phyloP scores from a whole-genome alignment of 2,113 vertebrate genomes.

The Callipepla californica region DNA sequence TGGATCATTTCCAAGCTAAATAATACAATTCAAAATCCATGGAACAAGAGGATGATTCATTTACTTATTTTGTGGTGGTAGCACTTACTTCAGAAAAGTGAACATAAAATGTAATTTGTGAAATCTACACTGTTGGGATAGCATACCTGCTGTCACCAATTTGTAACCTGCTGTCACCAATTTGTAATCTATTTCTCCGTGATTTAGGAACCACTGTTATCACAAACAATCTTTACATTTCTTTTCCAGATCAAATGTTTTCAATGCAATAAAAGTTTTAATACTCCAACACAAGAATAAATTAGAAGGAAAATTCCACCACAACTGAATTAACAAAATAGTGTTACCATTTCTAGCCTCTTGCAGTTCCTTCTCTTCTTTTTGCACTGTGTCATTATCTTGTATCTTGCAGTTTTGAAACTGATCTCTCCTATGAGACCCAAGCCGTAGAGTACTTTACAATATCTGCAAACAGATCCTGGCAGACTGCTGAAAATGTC shows the following conservation, averaged over 20 bases:
- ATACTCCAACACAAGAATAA: background rate
- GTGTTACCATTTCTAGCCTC: background rate
- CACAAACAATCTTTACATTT: background rate
- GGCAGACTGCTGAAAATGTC: background rate
- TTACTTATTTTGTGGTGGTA: background rate
- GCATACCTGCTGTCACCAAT: conserved; percentile 59
- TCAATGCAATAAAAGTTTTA: background rate
- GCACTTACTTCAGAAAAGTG: conserved; percentile 48
- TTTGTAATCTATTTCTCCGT: conserved; percentile 46
- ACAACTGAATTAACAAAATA: background rate
- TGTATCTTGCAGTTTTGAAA: background rate
- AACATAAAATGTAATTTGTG: conserved; percentile 63
- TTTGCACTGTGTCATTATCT: background rate
- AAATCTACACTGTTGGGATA: conserved; percentile 26
- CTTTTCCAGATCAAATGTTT: background rate
- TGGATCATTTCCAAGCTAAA: background rate
- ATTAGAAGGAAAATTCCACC: background rate
- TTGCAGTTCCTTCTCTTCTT: background rate
- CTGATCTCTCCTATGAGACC: background rate
- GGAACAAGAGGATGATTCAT: background rate
- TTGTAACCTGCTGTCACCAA: conserved; percentile 52
- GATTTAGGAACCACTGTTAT: background rate
- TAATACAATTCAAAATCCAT: background rate
- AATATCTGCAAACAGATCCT: background rate
- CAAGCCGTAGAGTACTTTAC: background rate